Conservation (phyloP, 2,113 vertebrate species). For the Myxocyprinus asiaticus region DNA sequence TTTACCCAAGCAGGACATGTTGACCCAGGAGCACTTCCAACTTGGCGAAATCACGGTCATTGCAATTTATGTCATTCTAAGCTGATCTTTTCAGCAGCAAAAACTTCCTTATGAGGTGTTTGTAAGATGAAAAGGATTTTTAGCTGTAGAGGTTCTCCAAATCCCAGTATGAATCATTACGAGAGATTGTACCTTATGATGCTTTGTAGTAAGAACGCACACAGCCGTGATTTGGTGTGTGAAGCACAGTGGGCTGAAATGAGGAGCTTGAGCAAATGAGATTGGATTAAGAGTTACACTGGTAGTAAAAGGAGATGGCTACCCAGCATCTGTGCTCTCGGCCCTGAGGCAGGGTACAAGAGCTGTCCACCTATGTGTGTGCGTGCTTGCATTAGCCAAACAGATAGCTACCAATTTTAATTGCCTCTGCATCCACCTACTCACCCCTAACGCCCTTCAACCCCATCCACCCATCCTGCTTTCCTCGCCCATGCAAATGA, state of each 20-base stretch:
- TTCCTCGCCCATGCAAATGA: slow-evolving; percentile 69
- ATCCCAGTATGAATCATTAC: slow-evolving; percentile 16
- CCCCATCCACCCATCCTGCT: slow-evolving; percentile 59
- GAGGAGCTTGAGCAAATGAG: not conserved
- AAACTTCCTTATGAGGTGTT: slow-evolving; percentile 1
- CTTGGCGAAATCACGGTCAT: not conserved
- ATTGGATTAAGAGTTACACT: slow-evolving; percentile 38
- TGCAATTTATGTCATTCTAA: not conserved
- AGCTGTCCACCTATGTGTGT: slow-evolving; percentile 43
- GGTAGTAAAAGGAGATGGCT: slow-evolving; percentile 20
- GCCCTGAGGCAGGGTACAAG: slow-evolving; percentile 28
- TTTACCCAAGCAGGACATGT: slow-evolving; percentile 4
- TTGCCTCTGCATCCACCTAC: slow-evolving; percentile 77
- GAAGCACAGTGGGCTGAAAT: not conserved
- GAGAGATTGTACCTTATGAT: slow-evolving; percentile 27
- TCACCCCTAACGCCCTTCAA: slow-evolving; percentile 59
- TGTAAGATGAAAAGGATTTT: not conserved
- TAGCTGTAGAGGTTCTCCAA: slow-evolving; percentile 17
- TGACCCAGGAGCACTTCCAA: not conserved
- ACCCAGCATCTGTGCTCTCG: slow-evolving; percentile 27
- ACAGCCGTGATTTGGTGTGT: not conserved
- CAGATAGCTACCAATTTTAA: slow-evolving; percentile 80
- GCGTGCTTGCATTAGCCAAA: slow-evolving; percentile 74
- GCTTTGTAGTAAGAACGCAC: not conserved
- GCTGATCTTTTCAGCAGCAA: slow-evolving; percentile 1